phyloP scores from a whole-genome alignment of 2,888 invertebrate species.

The Drosophila parthenogenetica region DNA sequence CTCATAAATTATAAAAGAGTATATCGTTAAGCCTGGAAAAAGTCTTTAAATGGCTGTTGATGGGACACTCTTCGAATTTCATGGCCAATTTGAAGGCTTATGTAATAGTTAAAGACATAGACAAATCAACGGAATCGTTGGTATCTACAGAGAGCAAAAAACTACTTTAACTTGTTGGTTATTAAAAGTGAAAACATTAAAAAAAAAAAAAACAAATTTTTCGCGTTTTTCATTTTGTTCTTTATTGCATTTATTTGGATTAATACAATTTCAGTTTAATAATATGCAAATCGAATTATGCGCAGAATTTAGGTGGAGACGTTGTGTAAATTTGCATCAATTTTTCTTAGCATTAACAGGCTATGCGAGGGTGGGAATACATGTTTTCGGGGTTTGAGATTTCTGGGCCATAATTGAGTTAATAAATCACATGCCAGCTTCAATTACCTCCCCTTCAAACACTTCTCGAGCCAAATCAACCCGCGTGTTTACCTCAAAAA shows the following conservation, averaged over 20 bases:
- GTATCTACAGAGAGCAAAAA: background rate
- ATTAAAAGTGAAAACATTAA: background rate
- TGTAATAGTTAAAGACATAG: background rate
- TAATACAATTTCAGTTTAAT: constrained; percentile 37
- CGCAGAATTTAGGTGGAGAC: constrained; percentile 63
- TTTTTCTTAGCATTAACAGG: constrained; percentile 68
- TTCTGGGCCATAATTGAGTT: constrained; percentile 72
- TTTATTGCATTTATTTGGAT: constrained; percentile 63
- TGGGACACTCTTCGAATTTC: constrained; percentile 10
- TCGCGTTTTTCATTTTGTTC: background rate
- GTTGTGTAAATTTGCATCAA: constrained; percentile 70
- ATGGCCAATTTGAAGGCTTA: constrained; percentile 29
- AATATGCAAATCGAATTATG: constrained; percentile 70
- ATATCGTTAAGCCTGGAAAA: constrained; percentile 47
- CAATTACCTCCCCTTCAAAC: constrained; percentile 59
- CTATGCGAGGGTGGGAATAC: background rate
- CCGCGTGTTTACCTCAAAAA: constrained; percentile 67
- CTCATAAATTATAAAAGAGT: constrained; percentile 59
- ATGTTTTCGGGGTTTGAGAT: constrained; percentile 15
- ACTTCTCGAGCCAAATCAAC: constrained; percentile 1
- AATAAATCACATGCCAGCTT: constrained; percentile 76
- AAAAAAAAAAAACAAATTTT: background rate
- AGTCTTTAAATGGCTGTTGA: constrained; percentile 58
- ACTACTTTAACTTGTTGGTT: background rate
- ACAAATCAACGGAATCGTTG: background rate